These are phyloP conservation scores for Protaetia brevitarsis DNA, from an alignment of 1,140 invertebrate genomes.

Conservation along the genomic window DNA sequence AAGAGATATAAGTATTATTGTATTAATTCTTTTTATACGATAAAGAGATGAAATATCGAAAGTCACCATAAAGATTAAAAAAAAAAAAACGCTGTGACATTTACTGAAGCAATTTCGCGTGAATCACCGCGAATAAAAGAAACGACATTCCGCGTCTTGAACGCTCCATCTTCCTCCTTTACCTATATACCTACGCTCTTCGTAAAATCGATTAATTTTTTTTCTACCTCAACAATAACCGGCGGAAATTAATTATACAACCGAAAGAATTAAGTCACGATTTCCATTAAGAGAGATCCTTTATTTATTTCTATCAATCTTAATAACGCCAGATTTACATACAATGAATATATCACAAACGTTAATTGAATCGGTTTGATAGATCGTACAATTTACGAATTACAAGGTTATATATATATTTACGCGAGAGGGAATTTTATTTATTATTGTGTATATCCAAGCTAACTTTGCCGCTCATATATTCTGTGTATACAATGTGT, in stretches of 20 bases:
- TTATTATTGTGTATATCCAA: slow-evolving; percentile 1
- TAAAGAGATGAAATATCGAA: no score
- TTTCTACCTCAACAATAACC: background rate
- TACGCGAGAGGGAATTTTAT: background rate
- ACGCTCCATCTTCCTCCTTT: no score
- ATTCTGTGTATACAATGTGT: background rate
- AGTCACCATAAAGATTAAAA: no score
- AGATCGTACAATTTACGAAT: slow-evolving; percentile 14
- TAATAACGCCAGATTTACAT: background rate
- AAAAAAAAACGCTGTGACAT: no score
- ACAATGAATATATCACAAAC: background rate
- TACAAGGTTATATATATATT: background rate
- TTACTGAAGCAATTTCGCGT: no score
- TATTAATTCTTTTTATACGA: no score
- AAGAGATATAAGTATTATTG: no score
- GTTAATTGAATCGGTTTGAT: slow-evolving; percentile 9
- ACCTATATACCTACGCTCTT: no score
- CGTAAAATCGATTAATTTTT: no score
- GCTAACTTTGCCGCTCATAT: background rate
- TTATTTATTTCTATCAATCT: slow-evolving; percentile 8
- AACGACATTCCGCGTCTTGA: no score
- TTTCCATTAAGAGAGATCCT: slow-evolving; percentile 7
- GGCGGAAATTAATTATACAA: slow-evolving; percentile 13
- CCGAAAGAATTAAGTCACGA: background rate
- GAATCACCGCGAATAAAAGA: no score